Conservation (phyloP, 2,888 invertebrate species). For the Linyphia triangularis region DNA sequence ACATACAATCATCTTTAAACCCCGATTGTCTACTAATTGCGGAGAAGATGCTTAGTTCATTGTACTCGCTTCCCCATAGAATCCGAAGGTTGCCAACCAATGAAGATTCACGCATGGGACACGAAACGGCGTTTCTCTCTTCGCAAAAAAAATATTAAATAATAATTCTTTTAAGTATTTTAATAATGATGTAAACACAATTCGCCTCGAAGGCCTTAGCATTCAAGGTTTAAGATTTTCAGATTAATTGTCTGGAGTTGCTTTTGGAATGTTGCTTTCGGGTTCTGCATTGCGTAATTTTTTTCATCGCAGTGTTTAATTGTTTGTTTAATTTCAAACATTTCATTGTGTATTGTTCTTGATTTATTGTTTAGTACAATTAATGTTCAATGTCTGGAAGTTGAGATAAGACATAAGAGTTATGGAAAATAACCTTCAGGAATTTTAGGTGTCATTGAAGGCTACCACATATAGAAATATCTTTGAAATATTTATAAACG, state of each 20-base stretch:
- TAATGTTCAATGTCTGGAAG: neutral
- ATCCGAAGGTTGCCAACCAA: slow-evolving; percentile 35
- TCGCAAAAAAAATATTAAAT: neutral
- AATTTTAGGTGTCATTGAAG: too few species aligned
- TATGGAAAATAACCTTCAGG: too few species aligned
- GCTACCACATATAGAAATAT: too few species aligned
- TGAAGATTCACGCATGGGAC: neutral
- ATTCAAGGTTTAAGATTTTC: slow-evolving; percentile 10
- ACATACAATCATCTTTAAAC: slow-evolving; percentile 31
- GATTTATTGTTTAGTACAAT: neutral
- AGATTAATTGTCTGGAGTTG: slow-evolving; percentile 18
- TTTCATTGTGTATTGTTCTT: neutral
- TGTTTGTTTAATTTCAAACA: neutral
- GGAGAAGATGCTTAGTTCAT: slow-evolving; percentile 15
- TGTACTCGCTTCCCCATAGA: slow-evolving; percentile 22
- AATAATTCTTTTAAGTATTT: neutral
- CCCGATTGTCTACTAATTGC: slow-evolving; percentile 38
- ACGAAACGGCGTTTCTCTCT: neutral
- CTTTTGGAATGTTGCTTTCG: neutral
- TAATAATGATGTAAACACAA: neutral
- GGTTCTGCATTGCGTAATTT: neutral
- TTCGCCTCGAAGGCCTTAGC: slow-evolving; percentile 1
- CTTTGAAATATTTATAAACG: too few species aligned
- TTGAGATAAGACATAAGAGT: too few species aligned
- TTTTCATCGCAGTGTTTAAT: neutral